Evolutionary conservation across 1,140 invertebrate species (phyloP).

Genomic region (Sarcophaga bullata): DNA sequence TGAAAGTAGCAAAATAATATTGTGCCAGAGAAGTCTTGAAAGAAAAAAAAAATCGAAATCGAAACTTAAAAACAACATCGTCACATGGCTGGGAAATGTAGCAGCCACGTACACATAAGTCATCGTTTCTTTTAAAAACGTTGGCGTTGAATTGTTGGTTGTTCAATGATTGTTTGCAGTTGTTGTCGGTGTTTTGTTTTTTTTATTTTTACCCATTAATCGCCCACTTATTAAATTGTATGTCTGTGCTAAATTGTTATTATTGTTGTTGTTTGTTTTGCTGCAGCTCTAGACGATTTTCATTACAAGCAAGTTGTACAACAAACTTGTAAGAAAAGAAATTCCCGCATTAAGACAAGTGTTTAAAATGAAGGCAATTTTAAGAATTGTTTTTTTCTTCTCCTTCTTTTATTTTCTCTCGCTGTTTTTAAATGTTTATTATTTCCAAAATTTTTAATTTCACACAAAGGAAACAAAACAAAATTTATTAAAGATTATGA

Average conservation of each 20-base stretch:
- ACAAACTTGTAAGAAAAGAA: background rate
- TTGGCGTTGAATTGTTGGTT: too few relatives aligned
- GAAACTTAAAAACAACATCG: background rate
- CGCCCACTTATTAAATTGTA: constrained; percentile 3
- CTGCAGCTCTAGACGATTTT: background rate
- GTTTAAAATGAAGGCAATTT: too few relatives aligned
- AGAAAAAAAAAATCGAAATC: background rate
- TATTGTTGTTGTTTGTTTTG: background rate
- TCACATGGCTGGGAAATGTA: background rate
- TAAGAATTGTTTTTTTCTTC: too few relatives aligned
- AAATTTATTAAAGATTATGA: too few relatives aligned
- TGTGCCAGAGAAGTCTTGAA: background rate
- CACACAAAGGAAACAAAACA: too few relatives aligned
- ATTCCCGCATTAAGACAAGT: background rate
- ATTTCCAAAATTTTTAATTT: too few relatives aligned
- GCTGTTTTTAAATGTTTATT: too few relatives aligned
- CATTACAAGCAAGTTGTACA: too few relatives aligned
- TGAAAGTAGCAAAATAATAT: constrained; percentile 12
- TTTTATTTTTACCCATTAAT: background rate
- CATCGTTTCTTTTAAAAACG: background rate
- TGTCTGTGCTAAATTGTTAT: background rate
- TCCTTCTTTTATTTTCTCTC: too few relatives aligned
- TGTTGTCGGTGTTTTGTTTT: background rate
- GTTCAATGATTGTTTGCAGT: too few relatives aligned
- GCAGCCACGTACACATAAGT: background rate